These are phyloP conservation scores for Dicrurus megarhynchus DNA, from an alignment of 2,113 vertebrate genomes.

Conservation along the genomic window DNA sequence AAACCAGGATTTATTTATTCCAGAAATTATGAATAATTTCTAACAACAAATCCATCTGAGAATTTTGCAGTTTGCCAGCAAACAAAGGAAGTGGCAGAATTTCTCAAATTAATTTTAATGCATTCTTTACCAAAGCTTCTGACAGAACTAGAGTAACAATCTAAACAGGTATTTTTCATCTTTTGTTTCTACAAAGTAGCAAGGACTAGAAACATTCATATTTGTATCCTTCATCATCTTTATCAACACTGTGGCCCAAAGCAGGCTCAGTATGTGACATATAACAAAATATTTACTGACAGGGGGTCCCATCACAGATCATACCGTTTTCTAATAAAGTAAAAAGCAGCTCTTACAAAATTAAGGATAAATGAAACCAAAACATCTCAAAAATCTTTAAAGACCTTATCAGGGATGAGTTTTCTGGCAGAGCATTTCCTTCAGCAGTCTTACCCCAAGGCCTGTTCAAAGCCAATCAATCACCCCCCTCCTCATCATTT, in stretches of 20 bases:
- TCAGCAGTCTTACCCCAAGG: background rate
- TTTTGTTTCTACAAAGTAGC: background rate
- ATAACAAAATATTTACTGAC: background rate
- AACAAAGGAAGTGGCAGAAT: background rate
- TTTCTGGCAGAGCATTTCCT: background rate
- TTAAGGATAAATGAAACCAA: background rate
- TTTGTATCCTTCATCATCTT: background rate
- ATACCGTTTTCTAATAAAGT: background rate
- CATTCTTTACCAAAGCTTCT: background rate
- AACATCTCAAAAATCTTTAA: fast-evolving
- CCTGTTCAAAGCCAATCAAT: background rate
- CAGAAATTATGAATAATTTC: background rate
- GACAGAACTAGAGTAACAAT: background rate
- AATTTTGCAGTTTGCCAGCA: background rate
- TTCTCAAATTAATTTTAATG: background rate
- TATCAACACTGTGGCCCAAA: background rate
- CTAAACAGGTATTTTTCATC: background rate
- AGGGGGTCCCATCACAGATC: background rate
- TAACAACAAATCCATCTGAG: background rate
- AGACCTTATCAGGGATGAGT: background rate
- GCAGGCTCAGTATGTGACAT: background rate
- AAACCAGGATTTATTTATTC: background rate
- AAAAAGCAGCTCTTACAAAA: fast-evolving
- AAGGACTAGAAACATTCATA: background rate
- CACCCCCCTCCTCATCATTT: background rate